Evolutionary conservation across 1,140 invertebrate species (phyloP), one percentile per base, ranked within the genome.

Genomic region (Caenorhabditis remanei): DNA sequence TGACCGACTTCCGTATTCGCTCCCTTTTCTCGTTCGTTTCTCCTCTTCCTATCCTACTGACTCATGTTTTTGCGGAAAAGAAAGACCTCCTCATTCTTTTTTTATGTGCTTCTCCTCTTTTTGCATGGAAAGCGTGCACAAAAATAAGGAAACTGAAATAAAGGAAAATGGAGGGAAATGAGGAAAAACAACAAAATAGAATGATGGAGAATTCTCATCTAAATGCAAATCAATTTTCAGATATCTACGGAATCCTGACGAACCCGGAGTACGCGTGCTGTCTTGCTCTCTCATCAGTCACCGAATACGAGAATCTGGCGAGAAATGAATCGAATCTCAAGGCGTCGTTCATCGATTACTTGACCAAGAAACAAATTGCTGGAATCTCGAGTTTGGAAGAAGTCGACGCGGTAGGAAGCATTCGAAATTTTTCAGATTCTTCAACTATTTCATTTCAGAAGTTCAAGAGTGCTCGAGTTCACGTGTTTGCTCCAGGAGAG

Each of bases 1-100:
- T 79, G 46, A 79, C 71, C 71, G 46, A 79, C 71, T 79, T 79
- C 71, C 71, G 71, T 79, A 41, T 50, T 79, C 46, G 50, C 24
- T 16, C 13, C 67, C 50, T 53, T 40, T 65, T 71, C 16, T 71
- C 41, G 9, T 71, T 71, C 65, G 40, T 43, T 43, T 32, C 40
- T 14, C 24, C 40, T 24, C 21, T 9, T 48, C 46, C 61, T 9
- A 11, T 14, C n/a, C 21, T 3, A 50, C 71, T 79, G 71, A 79
- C n/a, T 79, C 71, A 79, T 79, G 71, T 79, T 79, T 75, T 79
- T 71, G 5, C 56, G 56, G 32, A 32, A 40, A 67, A 46, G 61
- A 58, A 58, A 58, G 19, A 14, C 55, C 3, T 58, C 4, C 55
- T 14, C n/a, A n/a, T n/a, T n/a, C n/a, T 9, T 16, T 53, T 58